A percentile compares a stretch with the other conserved stretches of the same genome.
Conservation (phyloP, 2,113 vertebrate species). For the Probosciger aterrimus region DNA sequence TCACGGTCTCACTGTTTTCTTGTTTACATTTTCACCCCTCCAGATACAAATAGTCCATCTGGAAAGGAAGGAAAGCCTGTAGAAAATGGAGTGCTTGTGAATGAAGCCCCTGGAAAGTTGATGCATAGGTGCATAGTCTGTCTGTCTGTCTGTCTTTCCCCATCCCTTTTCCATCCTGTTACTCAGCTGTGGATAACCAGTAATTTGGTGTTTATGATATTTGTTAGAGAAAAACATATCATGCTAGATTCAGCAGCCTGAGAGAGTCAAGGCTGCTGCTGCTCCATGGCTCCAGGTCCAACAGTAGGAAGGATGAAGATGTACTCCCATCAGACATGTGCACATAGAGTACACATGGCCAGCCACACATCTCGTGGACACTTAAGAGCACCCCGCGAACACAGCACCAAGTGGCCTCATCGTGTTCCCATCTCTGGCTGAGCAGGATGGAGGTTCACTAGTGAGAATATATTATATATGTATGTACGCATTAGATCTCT, state of each 20-base stretch:
- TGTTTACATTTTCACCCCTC: not conserved
- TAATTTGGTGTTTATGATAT: not conserved
- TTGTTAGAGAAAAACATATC: not conserved
- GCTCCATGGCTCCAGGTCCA: not conserved
- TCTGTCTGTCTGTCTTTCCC: not conserved
- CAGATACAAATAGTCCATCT: constrained; percentile 48
- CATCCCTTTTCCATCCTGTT: too few relatives aligned
- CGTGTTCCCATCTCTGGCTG: not conserved
- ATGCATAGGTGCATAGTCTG: constrained; percentile 62
- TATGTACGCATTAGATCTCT: not conserved
- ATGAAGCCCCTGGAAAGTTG: constrained; percentile 19
- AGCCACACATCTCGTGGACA: not conserved
- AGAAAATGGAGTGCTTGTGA: constrained; percentile 79
- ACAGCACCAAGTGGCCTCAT: not conserved
- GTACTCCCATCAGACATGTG: not conserved
- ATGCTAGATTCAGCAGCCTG: not conserved
- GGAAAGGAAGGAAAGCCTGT: constrained; percentile 69
- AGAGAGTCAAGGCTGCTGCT: not conserved
- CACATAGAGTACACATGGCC: too few relatives aligned
- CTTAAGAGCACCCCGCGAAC: too few relatives aligned
- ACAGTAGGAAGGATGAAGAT: not conserved
- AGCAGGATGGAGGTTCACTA: not conserved
- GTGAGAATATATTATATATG: fast-evolving
- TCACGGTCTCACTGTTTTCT: not conserved
- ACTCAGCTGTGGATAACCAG: not conserved